phyloP scores from a whole-genome alignment of 92 coral and sea anemone species.

The Pocillopora meandrina region DNA sequence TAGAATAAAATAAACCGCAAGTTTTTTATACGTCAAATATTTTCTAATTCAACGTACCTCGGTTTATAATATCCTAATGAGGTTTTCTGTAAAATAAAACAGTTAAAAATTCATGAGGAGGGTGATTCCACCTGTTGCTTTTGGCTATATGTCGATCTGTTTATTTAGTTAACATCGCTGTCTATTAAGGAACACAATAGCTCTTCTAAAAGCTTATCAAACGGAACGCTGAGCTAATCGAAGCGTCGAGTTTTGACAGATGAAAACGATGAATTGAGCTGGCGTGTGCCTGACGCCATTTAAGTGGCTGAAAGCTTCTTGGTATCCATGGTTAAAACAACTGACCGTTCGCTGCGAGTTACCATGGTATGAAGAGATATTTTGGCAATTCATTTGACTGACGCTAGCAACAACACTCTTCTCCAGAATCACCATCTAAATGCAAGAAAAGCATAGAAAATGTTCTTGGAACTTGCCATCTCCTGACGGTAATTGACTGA shows the following conservation, averaged over 20 bases:
- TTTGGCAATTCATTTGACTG: conserved; percentile 11
- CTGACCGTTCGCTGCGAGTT: not conserved
- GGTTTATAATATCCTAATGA: not conserved
- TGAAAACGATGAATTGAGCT: not conserved
- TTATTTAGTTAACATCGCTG: conserved; percentile 6
- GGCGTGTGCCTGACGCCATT: not conserved
- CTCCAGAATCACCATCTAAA: not conserved
- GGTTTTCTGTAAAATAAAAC: not conserved
- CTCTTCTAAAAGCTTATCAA: not conserved
- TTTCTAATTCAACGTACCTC: not conserved
- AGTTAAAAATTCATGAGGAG: conserved; percentile 15
- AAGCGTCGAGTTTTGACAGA: not conserved
- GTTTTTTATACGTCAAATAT: not conserved
- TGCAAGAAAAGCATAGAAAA: not conserved
- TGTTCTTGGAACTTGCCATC: not conserved
- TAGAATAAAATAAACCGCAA: too few species aligned
- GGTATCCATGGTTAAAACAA: not conserved
- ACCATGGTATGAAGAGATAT: not conserved
- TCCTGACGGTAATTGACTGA: not conserved
- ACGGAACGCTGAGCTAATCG: not conserved
- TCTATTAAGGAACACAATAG: conserved; percentile 11
- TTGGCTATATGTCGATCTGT: conserved; percentile 8
- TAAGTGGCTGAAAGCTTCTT: not conserved
- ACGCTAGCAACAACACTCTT: conserved; percentile 6
- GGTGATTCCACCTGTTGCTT: conserved; percentile 45